Conservation (phyloP, 1,140 invertebrate species). For the Scaptomyza montana region DNA sequence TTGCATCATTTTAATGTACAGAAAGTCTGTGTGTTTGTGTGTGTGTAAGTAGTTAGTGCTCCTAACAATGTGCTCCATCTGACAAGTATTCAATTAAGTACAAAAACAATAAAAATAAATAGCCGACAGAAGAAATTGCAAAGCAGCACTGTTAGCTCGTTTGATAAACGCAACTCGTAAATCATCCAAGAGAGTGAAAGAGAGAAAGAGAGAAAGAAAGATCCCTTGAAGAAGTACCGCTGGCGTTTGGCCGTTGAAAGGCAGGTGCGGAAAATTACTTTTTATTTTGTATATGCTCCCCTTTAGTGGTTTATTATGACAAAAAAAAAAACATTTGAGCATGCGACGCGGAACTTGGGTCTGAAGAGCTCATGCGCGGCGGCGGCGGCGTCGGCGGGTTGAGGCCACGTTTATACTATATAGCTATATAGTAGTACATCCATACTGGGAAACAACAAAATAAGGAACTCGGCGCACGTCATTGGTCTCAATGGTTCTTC, state of each 20-base stretch:
- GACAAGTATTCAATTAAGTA: constrained; percentile 61
- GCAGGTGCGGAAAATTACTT: constrained; percentile 82
- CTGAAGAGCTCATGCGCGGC: constrained; percentile 65
- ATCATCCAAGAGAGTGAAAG: constrained; percentile 42
- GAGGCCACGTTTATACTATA: neutral
- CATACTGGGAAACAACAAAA: neutral
- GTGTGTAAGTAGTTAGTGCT: neutral
- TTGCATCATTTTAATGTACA: neutral
- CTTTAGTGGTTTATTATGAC: constrained; percentile 81
- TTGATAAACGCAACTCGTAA: constrained; percentile 63
- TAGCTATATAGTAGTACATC: neutral
- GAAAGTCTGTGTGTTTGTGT: neutral
- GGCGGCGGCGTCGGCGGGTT: neutral
- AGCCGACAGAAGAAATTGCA: constrained; percentile 33
- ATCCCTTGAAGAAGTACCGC: constrained; percentile 77
- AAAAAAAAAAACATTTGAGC: constrained; percentile 58
- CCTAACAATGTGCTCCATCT: constrained; percentile 18
- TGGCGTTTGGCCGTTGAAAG: constrained; percentile 46
- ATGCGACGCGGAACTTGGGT: constrained; percentile 18
- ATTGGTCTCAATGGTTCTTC: constrained; percentile 15
- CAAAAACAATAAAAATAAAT: constrained; percentile 11
- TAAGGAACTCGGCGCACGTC: constrained; percentile 38
- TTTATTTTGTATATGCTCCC: constrained; percentile 79
- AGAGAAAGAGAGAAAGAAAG: neutral
- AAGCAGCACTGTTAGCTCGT: constrained; percentile 51